These are phyloP conservation scores for Pseudomyrmex flavicornis DNA, from an alignment of 1,140 invertebrate genomes.

Conservation along the genomic window DNA sequence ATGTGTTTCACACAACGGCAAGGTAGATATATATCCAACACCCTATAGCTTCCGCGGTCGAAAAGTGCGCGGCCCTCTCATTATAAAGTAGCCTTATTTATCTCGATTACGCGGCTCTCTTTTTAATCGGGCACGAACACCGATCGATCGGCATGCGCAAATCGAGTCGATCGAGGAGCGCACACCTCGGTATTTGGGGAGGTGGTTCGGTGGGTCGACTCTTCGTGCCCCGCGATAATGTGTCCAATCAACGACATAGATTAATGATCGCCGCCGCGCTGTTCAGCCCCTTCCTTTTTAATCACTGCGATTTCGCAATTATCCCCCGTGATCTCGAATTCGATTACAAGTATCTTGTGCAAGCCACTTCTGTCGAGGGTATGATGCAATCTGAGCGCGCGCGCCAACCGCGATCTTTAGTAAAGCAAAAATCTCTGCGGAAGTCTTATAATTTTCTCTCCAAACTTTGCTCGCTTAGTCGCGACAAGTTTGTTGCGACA, in stretches of 20 bases:
- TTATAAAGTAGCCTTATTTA: slow-evolving; percentile 72
- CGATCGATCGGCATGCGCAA: slow-evolving; percentile 65
- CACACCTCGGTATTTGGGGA: slow-evolving; percentile 61
- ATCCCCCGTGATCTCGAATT: slow-evolving; percentile 14
- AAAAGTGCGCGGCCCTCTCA: slow-evolving; percentile 64
- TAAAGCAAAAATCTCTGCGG: too few relatives aligned
- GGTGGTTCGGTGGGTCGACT: slow-evolving; percentile 19
- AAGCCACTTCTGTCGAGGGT: background rate
- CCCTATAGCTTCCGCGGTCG: slow-evolving; percentile 36
- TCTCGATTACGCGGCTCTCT: slow-evolving; percentile 67
- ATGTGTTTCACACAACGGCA: slow-evolving; percentile 45
- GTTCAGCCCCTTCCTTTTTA: background rate
- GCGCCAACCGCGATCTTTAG: too few relatives aligned
- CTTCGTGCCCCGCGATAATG: slow-evolving; percentile 51
- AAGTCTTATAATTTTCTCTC: too few relatives aligned
- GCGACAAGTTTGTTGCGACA: too few relatives aligned
- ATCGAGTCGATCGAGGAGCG: slow-evolving; percentile 39
- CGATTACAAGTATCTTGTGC: slow-evolving; percentile 12
- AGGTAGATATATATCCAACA: slow-evolving; percentile 8
- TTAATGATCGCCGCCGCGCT: slow-evolving; percentile 41
- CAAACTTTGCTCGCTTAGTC: too few relatives aligned
- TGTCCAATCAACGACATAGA: slow-evolving; percentile 63
- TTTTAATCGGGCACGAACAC: slow-evolving; percentile 67
- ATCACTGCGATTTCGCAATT: slow-evolving; percentile 57
- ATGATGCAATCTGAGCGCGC: background rate